Evolutionary conservation across 1,140 invertebrate species (phyloP), one percentile per base, ranked within the genome.

Genomic region (Calosoma granatense): DNA sequence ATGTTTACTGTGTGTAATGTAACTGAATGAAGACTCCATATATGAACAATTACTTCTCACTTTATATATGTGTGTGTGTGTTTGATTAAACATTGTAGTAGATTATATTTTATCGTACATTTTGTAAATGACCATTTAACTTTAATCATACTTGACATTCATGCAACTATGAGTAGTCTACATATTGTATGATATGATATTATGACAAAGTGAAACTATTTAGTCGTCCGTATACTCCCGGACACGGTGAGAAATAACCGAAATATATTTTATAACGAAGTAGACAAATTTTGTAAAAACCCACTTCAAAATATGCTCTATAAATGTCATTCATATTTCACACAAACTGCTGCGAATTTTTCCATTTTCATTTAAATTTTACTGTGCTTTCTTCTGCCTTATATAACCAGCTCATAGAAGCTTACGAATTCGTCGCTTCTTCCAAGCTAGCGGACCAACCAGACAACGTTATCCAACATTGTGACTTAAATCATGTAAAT

Each of bases 261-360:
- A 47, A 47, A 47, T 47, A 47, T 47, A 47, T 47, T 9, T 47
- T 47, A 47, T 11, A 47, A 47, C 41, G 41, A 9, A 47, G 41
- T 47, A 47, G 41, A 47, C 41, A 47, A 47, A 47, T 47, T 47
- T 47, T 47, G 9, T 47, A 47, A 47, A 47, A 47, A 47, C 41
- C 41, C 41, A 47, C 41, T 47, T 47, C 41, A 47, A 47, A 47
- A 47, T 47, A 47, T 47, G 41, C 41, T 47, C 41, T 47, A 47
- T 47, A 47, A 47, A 47, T 47, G 41, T 47, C 41, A 17, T 47
- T 47, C 41, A 47, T 47, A 47, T 47, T 47, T 47, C 41, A 47
- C 9, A 9, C 9, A 47, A 47, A 47, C 3, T 47, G 15, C 41
- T 6, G 17, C 6, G 41, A 47, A 47, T 47, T 47, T 47, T 17